These are phyloP conservation scores for Corythoichthys haematopterus DNA, from an alignment of 2,113 vertebrate species.

Conservation along the genomic window DNA sequence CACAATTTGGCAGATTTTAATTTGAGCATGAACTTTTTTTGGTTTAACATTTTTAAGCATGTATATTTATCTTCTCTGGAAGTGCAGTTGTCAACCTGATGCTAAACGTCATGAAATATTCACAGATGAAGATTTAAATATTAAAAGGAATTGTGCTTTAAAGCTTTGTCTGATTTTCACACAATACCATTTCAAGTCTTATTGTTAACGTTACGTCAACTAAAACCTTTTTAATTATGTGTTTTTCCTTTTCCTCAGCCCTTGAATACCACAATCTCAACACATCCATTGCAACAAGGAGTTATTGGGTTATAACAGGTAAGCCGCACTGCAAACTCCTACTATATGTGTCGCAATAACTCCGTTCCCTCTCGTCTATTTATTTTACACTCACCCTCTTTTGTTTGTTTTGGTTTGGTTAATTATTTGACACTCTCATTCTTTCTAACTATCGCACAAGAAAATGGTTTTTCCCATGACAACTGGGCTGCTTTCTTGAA, in stretches of 20 bases:
- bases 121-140: background rate
- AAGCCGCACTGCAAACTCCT: slow-evolving; percentile 24
- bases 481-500: background rate
- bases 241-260: slow-evolving; percentile 66
- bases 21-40: background rate
- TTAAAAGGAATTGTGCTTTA: background rate
- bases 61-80: background rate
- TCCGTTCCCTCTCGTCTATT: background rate
- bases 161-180: background rate
- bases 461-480: background rate
- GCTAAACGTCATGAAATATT: background rate
- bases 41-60: background rate
- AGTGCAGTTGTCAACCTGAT: background rate
- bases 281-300: slow-evolving; percentile 85
- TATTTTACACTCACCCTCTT: background rate
- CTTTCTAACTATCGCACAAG: background rate
- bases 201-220: background rate
- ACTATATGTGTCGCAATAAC: background rate
- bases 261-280: slow-evolving; percentile 95
- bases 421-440: background rate
- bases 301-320: slow-evolving; percentile 98
- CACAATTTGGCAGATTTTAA: background rate
- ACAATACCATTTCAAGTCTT: background rate
- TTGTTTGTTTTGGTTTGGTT: background rate
- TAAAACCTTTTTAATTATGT: background rate